phyloP scores from a whole-genome alignment of 2,797 vertebrate genomes.

The Lagothrix lagotricha region DNA sequence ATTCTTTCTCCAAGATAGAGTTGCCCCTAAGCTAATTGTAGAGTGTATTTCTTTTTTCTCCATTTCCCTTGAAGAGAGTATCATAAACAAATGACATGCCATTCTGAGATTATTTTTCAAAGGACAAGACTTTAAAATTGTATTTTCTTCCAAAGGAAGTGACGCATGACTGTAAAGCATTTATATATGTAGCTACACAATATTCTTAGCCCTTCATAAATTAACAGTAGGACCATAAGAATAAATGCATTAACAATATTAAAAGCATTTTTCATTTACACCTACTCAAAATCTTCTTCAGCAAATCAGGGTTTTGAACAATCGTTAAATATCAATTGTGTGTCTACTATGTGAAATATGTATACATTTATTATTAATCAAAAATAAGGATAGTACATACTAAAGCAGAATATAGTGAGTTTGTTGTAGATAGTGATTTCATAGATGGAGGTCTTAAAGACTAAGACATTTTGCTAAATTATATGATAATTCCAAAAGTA shows the following conservation, averaged over 20 bases:
- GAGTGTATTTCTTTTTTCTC: slow-evolving; percentile 18
- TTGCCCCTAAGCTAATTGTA: neutral
- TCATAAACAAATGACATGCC: neutral
- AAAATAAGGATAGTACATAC: neutral
- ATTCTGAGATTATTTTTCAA: slow-evolving; percentile 28
- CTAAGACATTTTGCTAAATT: neutral
- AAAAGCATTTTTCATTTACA: neutral
- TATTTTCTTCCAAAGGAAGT: neutral
- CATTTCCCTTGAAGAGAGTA: neutral
- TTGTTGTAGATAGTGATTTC: neutral
- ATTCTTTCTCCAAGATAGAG: neutral
- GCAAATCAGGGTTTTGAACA: neutral
- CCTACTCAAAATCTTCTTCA: neutral
- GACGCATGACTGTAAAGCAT: neutral
- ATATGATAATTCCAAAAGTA: neutral
- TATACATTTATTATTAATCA: neutral
- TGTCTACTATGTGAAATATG: neutral
- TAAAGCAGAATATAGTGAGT: neutral
- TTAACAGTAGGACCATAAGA: neutral
- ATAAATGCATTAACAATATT: neutral
- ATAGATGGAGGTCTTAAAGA: neutral
- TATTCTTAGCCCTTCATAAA: neutral
- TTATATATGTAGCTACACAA: neutral
- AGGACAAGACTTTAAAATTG: neutral
- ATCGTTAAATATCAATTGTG: neutral